Evolutionary conservation across 2,888 invertebrate species (phyloP).

Genomic region (Loripinus fragilis): DNA sequence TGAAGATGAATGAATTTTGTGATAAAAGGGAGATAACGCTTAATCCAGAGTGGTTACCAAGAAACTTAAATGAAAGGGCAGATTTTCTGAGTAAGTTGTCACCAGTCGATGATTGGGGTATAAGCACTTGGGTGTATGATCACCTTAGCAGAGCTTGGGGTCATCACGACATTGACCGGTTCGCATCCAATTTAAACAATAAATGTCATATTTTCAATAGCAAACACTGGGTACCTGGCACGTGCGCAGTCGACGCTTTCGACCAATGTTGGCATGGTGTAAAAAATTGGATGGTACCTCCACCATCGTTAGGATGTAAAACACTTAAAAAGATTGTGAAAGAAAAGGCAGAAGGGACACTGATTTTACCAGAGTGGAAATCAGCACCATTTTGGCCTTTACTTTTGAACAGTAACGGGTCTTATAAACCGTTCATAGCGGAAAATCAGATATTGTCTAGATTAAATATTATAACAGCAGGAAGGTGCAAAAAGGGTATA

Average conservation of each 20-base stretch:
- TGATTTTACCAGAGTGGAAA: not conserved
- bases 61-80: too few species aligned
- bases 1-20: not conserved
- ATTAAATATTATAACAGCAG: not conserved
- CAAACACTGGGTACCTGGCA: slow-evolving; percentile 40
- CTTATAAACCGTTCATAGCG: slow-evolving; percentile 8
- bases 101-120: slow-evolving; percentile 10
- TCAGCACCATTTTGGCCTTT: slow-evolving; percentile 21
- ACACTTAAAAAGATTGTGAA: slow-evolving; percentile 31
- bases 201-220: slow-evolving; percentile 55
- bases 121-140: not conserved
- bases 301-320: slow-evolving; percentile 31
- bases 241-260: slow-evolving; percentile 35
- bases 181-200: slow-evolving; percentile 38
- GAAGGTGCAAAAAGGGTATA: not conserved
- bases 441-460: not conserved
- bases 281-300: slow-evolving; percentile 53
- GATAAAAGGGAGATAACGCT: not conserved
- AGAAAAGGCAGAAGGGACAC: too few species aligned
- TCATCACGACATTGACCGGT: not conserved
- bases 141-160: slow-evolving; percentile 3
- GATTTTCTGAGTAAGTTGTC: slow-evolving; percentile 24
- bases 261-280: slow-evolving; percentile 25
- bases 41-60: slow-evolving; percentile 9
- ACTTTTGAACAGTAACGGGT: not conserved